Base-by-base conservation (phyloP, 2,888 invertebrate species). In the Perdita meconis region DNA sequence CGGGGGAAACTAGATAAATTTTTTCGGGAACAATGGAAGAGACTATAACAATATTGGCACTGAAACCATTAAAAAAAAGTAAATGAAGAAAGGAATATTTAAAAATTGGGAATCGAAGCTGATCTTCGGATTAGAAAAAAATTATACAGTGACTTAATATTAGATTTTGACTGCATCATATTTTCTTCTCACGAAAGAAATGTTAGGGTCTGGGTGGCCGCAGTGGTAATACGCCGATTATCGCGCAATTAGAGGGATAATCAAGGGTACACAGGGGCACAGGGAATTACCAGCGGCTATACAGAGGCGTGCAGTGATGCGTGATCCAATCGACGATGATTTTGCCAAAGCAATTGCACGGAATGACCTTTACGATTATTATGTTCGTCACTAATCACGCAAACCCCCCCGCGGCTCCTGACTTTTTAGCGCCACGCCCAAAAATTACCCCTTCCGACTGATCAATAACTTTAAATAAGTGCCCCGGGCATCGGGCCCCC, bases 351-450 rank as follows among this genome's bases (percentile, higher is more conserved):
- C 82, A 88, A 86, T 84, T 86, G 87, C 85, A 85, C 78, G 85
- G 85, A 86, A 87, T 68, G 79, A 72, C 77, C 77, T 78, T 77
- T 84, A 74, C 83, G 86, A 88, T 88, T 88, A 87, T 85, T 86
- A 87, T 78, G 83, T 82, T 82, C 80, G 78, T 82, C 82, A 80
- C 86, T 90, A 89, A 88, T 87, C 86, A 84, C 82, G 81, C 86
- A 79, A 84, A 81, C 84, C 84, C 72, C 75, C 79, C 38, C 64
- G 60, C 50, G 51, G 10, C 65, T 55, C 30, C 80, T 50, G 72
- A 78, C 79, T 80, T 80, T 69, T 68, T 63, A 68, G 55, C 60
- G 84, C 85, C 90, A 89, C 89, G 87, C 89, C 90, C 87, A 80
- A 86, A 84, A 88, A 89, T 87, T 80, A 80, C 81, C 79, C 80